Base-by-base conservation (phyloP, 2,113 vertebrate species). In the Sander vitreus region DNA sequence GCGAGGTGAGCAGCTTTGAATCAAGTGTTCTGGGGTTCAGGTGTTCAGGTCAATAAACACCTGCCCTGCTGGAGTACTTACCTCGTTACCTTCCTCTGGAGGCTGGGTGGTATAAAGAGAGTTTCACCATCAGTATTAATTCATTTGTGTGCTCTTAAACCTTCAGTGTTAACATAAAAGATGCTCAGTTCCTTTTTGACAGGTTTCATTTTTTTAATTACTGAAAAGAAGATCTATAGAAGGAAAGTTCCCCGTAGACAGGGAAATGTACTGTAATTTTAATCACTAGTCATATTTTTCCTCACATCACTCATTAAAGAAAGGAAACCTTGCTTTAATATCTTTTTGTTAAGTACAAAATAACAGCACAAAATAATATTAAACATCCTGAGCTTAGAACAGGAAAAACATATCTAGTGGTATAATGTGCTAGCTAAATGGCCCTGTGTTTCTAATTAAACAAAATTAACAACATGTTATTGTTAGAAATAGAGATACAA, bases 1-100 rank as follows among this genome's bases (percentile, higher is more conserved):
- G 25, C 25, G 45, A 67, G 19, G 57, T 74, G 84, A 80, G 81
- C 7, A 73, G 83, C 19, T 76, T 76, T 33, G 67, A 72, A 73
- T 85, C 19, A 4, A 76, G 66, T 27, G 69, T 78, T 73, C 39
- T 39, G 33, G 66, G 73, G 57, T 89, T 85, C 75, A 81, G 77
- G 74, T 78, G 85, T 71, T 79, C 51, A 8, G 36, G 48, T 30
- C 51, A 16, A 55, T 47, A 54, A 74, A 79, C 85, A 85, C 77
- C 84, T 88, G 89, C 79, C 14, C 70, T 51, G 70, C 57, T 74
- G 12, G 2, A 16, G 59, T 43, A 57, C 48, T 76, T 74, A 62
- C 57, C 21, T 73, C 63, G 14, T 36, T n/a, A 84, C 65, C 72
- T 73, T 68, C 48, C 50, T 30, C 36, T 7, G 19, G 16, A 84